Evolutionary conservation across 2,797 vertebrate species (phyloP).

Genomic region (Manis crassicaudata): DNA sequence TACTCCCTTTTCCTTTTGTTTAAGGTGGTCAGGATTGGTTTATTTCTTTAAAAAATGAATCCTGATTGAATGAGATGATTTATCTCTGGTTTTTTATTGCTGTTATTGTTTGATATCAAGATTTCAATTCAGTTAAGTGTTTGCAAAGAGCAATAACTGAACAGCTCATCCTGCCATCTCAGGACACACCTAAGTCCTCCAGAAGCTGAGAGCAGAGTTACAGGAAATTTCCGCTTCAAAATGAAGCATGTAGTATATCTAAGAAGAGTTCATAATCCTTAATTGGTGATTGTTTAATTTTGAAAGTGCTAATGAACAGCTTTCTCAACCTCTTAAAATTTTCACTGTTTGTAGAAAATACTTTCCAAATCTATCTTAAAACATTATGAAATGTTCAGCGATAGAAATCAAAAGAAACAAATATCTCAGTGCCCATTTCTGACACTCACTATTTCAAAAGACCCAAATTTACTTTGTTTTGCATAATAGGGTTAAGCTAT

Average conservation of each 20-base stretch:
- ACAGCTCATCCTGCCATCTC: background rate
- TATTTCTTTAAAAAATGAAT: background rate
- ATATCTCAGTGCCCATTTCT: background rate
- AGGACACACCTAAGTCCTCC: background rate
- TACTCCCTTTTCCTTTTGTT: background rate
- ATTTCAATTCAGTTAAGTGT: background rate
- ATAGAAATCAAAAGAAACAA: constrained; percentile 27
- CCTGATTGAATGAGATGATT: background rate
- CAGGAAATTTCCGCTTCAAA: constrained; percentile 56
- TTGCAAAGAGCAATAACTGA: constrained; percentile 37
- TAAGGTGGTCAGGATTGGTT: background rate
- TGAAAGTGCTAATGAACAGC: constrained; percentile 32
- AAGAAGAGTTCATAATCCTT: constrained; percentile 8
- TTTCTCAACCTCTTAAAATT: constrained; percentile 21
- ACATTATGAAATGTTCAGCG: background rate
- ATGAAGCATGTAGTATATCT: background rate
- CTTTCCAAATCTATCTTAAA: constrained; percentile 3
- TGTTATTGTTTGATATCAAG: background rate
- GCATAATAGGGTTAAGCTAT: background rate
- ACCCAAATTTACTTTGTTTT: background rate
- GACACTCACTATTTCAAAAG: constrained; percentile 25
- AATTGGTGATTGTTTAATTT: constrained; percentile 50
- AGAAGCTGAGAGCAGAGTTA: background rate
- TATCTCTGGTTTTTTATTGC: background rate
- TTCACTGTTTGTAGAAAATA: constrained; percentile 30